Evolutionary conservation across 2,888 invertebrate species (phyloP).

Genomic region (Synergus gifuensis): DNA sequence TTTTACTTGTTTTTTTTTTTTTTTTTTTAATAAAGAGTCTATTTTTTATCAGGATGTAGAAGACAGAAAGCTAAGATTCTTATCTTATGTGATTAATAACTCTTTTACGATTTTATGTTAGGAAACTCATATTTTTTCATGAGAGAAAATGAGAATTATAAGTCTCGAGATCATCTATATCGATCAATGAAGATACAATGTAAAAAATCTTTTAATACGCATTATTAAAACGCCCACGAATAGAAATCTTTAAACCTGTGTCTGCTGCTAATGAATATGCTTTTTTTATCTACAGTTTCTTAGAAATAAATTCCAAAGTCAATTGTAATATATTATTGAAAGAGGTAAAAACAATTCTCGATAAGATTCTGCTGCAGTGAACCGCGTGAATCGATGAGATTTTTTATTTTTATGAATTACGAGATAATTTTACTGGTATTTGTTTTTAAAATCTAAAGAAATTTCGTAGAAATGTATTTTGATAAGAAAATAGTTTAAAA

Average conservation of each 20-base stretch:
- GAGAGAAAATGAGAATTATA: not conserved
- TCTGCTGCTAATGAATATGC: constrained; percentile 5
- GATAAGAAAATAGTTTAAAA: not conserved
- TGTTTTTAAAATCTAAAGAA: not conserved
- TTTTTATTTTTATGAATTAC: not conserved
- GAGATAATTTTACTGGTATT: not conserved
- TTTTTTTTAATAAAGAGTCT: not conserved
- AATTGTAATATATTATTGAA: constrained; percentile 33
- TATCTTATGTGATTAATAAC: not conserved
- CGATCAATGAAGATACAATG: not conserved
- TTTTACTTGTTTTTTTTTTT: not conserved
- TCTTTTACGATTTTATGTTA: not conserved
- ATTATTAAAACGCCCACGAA: not conserved
- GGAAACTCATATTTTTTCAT: not conserved
- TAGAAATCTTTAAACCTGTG: not conserved
- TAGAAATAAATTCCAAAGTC: constrained; percentile 12
- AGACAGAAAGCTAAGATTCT: not conserved
- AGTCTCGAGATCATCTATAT: not conserved
- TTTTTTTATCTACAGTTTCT: constrained; percentile 14
- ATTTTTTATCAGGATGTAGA: not conserved
- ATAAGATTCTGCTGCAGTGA: not conserved
- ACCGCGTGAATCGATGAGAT: not conserved
- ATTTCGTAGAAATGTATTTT: not conserved
- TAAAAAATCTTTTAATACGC: not conserved
- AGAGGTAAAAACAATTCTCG: constrained; percentile 10